Conservation (phyloP, 2,113 vertebrate species). For the Poeciliopsis turrubarensis region DNA sequence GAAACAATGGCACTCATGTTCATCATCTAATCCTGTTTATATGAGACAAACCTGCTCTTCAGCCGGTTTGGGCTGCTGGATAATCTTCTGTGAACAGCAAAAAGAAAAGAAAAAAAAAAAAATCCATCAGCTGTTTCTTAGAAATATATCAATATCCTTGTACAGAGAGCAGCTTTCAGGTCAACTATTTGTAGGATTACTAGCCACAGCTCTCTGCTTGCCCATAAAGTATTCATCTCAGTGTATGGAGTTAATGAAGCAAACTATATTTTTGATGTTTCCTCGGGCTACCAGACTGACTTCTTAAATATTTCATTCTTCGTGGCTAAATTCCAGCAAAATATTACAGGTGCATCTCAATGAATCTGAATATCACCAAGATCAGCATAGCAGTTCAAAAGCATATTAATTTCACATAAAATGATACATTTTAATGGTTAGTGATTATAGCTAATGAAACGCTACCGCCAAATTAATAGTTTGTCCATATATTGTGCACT, state of each 20-base stretch:
- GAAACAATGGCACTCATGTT: not conserved
- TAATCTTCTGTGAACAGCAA: not conserved
- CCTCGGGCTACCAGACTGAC: not conserved
- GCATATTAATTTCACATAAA: not conserved
- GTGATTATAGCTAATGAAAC: not conserved
- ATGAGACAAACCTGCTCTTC: not conserved
- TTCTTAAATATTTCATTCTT: not conserved
- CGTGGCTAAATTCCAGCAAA: not conserved
- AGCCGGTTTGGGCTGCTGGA: not conserved
- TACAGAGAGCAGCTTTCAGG: constrained; percentile 5
- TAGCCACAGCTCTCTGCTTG: not conserved
- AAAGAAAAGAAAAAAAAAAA: not conserved
- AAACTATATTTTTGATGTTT: not conserved
- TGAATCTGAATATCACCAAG: not conserved
- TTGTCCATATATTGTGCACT: not conserved
- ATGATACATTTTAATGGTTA: not conserved
- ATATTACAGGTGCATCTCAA: not conserved
- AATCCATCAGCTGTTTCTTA: not conserved
- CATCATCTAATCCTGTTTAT: constrained; percentile 7
- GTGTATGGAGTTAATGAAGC: not conserved
- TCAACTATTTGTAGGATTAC: constrained; percentile 10
- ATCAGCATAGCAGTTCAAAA: not conserved
- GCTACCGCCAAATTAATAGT: not conserved
- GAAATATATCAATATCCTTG: not conserved
- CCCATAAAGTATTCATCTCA: not conserved